Evolutionary conservation across 2,113 vertebrate species (phyloP).

Genomic region (Notechis scutatus): DNA sequence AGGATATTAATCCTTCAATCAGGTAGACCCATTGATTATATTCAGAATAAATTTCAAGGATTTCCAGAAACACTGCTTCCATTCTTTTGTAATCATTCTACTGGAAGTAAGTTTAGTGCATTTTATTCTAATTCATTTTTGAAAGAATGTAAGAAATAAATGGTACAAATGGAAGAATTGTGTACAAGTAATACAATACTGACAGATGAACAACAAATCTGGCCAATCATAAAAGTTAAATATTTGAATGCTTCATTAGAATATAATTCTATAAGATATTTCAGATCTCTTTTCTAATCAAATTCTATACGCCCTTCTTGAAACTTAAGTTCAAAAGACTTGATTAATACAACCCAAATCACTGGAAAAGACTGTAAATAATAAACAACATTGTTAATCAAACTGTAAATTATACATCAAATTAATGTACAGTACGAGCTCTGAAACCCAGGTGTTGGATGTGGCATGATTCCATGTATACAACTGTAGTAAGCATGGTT

Average conservation of each 20-base stretch:
- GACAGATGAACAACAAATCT: background rate
- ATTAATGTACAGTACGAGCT: background rate
- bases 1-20: constrained; percentile 26
- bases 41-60: constrained; percentile 56
- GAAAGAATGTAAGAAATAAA: background rate
- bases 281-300: background rate
- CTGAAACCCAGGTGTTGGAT: background rate
- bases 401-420: background rate
- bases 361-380: background rate
- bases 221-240: background rate
- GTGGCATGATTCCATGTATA: background rate
- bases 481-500: background rate
- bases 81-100: constrained; percentile 35
- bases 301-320: background rate
- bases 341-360: background rate
- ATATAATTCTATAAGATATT: background rate
- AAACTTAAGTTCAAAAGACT: background rate
- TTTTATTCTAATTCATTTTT: background rate
- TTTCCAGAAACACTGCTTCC: constrained; percentile 38
- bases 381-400: background rate
- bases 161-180: background rate
- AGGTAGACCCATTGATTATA: constrained; percentile 53
- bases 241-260: background rate
- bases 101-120: constrained; percentile 35
- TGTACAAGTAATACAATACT: background rate